Evolutionary conservation across 2,113 vertebrate species (phyloP).

Genomic region (Panthera uncia): DNA sequence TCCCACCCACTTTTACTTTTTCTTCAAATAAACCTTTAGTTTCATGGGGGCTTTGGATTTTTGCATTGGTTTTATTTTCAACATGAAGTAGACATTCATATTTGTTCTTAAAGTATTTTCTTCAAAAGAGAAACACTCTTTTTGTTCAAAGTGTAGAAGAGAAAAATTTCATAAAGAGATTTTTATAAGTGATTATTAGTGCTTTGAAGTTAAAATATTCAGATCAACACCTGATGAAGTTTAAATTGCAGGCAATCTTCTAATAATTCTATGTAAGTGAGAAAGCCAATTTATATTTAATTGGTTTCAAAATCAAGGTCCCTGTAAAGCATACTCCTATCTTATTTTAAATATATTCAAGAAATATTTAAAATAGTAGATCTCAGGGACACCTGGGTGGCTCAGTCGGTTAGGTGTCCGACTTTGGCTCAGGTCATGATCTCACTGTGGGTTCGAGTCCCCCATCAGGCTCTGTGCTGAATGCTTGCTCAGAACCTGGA

Average conservation of each 20-base stretch:
- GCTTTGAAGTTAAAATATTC: conserved; percentile 70
- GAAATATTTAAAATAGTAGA: conserved; percentile 52
- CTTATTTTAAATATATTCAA: conserved; percentile 55
- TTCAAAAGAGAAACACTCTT: conserved; percentile 37
- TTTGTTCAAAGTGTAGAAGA: conserved; percentile 50
- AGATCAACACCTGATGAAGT: conserved; percentile 61
- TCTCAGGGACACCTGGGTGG: background rate
- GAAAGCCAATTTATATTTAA: conserved; percentile 73
- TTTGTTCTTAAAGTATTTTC: conserved; percentile 50
- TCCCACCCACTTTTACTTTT: background rate
- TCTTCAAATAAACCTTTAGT: background rate
- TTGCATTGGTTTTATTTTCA: conserved; percentile 55
- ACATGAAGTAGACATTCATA: conserved; percentile 15
- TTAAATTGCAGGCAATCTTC: conserved; percentile 59
- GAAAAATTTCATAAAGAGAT: conserved; percentile 24
- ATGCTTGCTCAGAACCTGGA: too few relatives aligned
- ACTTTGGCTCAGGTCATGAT: too few relatives aligned
- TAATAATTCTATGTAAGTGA: conserved; percentile 63
- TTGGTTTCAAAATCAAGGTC: conserved; percentile 58
- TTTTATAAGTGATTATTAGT: conserved; percentile 68
- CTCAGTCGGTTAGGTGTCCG: too few relatives aligned
- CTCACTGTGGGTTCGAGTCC: too few relatives aligned
- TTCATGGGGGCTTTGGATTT: background rate
- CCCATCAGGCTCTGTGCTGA: too few relatives aligned
- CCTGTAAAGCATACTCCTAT: conserved; percentile 22